These are phyloP conservation scores for Lepidurus apus DNA, from an alignment of 1,140 invertebrate genomes.

Conservation along the genomic window DNA sequence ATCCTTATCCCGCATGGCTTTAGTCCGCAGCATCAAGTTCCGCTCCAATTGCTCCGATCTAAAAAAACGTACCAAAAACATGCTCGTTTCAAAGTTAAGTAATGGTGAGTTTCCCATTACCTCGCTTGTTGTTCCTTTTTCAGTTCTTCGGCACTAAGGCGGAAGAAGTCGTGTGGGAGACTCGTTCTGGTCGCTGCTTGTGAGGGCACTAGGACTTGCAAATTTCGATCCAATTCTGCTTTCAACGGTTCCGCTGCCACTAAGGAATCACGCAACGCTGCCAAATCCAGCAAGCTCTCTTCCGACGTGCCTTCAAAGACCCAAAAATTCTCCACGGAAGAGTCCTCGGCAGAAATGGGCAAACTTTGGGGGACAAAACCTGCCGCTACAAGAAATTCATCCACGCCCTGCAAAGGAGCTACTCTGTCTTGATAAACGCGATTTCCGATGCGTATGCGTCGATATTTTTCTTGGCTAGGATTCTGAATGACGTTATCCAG, in stretches of 20 bases:
- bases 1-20: constrained; percentile 85
- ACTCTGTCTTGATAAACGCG: constrained; percentile 75
- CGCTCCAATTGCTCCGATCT: constrained; percentile 72
- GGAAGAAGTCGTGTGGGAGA: constrained; percentile 77
- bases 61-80: constrained; percentile 37
- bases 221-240: constrained; percentile 70
- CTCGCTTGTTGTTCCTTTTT: constrained; percentile 72
- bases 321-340: constrained; percentile 37
- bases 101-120: constrained; percentile 45
- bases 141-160: constrained; percentile 69
- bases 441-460: constrained; percentile 81
- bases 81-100: neutral
- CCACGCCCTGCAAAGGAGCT: constrained; percentile 65
- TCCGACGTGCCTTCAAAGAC: constrained; percentile 30
- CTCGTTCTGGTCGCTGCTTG: constrained; percentile 60
- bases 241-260: constrained; percentile 70
- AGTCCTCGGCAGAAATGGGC: constrained; percentile 38
- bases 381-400: constrained; percentile 74
- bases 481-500: constrained; percentile 82
- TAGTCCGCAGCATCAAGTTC: constrained; percentile 75
- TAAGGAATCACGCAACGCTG: constrained; percentile 67
- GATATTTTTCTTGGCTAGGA: constrained; percentile 81
- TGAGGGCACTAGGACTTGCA: constrained; percentile 65
- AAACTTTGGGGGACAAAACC: constrained; percentile 63
- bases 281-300: constrained; percentile 41